Percentiles rank a stretch among this genome's conserved stretches.
Conservation (phyloP, 2,888 invertebrate genomes). For the Helobdella robusta region DNA sequence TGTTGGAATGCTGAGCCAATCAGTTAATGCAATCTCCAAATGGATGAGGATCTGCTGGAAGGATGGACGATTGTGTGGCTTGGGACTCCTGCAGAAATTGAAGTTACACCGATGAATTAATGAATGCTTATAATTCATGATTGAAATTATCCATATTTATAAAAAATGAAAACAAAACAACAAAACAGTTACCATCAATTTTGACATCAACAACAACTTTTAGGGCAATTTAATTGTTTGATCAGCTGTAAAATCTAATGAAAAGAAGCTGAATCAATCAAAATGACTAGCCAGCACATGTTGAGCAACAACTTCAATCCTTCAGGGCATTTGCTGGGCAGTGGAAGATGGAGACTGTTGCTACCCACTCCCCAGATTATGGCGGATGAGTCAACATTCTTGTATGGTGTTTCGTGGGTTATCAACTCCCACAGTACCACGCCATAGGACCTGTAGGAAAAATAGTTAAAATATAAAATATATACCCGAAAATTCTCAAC, state of each 20-base stretch:
- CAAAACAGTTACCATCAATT: background rate
- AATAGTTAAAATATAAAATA: background rate
- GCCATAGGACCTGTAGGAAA: constrained; percentile 64
- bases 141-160: background rate
- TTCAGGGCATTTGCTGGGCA: constrained; percentile 77
- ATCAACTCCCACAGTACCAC: constrained; percentile 95
- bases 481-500: background rate
- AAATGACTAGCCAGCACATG: constrained; percentile 66
- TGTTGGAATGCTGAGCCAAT: constrained; percentile 61
- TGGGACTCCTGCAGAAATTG: constrained; percentile 56
- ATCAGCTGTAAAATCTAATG: no score
- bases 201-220: background rate
- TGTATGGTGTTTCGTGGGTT: constrained; percentile 84
- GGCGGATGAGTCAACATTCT: constrained; percentile 86
- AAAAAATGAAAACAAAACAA: background rate
- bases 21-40: constrained; percentile 77
- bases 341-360: constrained; percentile 78
- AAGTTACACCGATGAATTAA: background rate
- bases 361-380: constrained; percentile 97
- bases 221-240: background rate
- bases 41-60: constrained; percentile 84
- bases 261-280: background rate
- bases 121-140: background rate
- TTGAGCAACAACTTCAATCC: constrained; percentile 70
- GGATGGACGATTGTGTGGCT: constrained; percentile 77